A percentile compares a stretch with the other conserved stretches of the same genome.
These are phyloP conservation scores for Lepetodrilus schrolli DNA, from an alignment of 2,888 invertebrate species.

Conservation along the genomic window DNA sequence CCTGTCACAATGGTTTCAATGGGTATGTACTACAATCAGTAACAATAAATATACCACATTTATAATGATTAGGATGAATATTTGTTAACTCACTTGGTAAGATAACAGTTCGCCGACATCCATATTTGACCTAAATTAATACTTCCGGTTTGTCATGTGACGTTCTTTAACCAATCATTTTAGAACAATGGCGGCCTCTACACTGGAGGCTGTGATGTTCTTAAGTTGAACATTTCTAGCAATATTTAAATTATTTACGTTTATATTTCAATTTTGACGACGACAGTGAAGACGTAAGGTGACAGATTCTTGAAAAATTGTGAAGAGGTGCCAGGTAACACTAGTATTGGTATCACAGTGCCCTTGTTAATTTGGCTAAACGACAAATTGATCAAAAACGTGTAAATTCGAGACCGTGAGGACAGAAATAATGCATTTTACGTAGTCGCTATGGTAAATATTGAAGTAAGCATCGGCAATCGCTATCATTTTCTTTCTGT, in stretches of 20 bases:
- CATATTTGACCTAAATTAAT: conserved; percentile 53
- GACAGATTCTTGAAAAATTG: neutral
- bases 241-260: neutral
- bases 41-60: too few relatives aligned
- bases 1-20: too few relatives aligned
- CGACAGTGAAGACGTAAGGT: neutral
- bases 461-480: too few relatives aligned
- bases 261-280: neutral
- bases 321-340: neutral
- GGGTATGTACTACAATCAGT: too few relatives aligned
- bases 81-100: conserved; percentile 65
- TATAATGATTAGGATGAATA: too few relatives aligned
- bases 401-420: too few relatives aligned
- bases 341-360: too few relatives aligned
- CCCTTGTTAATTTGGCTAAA: too few relatives aligned
- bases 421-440: too few relatives aligned
- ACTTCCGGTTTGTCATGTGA: conserved; percentile 44
- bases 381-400: too few relatives aligned
- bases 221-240: neutral
- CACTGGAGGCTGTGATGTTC: conserved; percentile 16
- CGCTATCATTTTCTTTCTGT: too few relatives aligned
- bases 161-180: conserved; percentile 54
- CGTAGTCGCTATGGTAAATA: too few relatives aligned
- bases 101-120: conserved; percentile 71
- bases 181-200: conserved; percentile 67